Conservation (phyloP, 2,888 invertebrate species). For the Ptilodon capucinus region DNA sequence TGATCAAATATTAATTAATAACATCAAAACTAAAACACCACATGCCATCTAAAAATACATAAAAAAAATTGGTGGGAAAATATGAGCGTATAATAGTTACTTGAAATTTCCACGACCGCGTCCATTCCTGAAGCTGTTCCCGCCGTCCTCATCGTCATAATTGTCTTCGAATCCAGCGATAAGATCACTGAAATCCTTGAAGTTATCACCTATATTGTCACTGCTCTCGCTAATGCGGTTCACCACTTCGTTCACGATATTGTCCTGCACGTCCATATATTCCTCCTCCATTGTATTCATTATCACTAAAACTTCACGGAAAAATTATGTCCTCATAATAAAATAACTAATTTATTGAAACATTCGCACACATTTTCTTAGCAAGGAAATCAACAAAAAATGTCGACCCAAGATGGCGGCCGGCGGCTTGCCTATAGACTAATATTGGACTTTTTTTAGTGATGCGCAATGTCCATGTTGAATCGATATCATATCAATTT, state of each 20-base stretch:
- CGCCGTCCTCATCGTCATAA: conserved; percentile 68
- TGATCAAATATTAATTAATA: no score
- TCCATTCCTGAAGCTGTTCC: conserved; percentile 59
- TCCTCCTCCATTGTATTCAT: conserved; percentile 66
- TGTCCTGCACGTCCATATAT: conserved; percentile 68
- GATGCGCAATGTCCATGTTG: background rate
- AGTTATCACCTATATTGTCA: conserved; percentile 45
- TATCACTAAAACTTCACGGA: conserved; percentile 36
- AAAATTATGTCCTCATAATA: conserved; percentile 64
- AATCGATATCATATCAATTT: background rate
- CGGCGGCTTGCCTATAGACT: conserved; percentile 1
- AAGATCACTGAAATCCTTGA: conserved; percentile 70
- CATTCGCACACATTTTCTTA: conserved; percentile 27
- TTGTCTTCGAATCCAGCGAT: conserved; percentile 58
- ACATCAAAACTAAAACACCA: no score
- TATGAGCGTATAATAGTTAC: conserved; percentile 32
- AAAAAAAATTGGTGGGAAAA: conserved; percentile 1
- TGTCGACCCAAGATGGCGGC: conserved; percentile 59
- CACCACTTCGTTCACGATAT: conserved; percentile 47
- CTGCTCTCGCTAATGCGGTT: conserved; percentile 38
- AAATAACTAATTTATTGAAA: conserved; percentile 33
- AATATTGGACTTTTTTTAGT: no score
- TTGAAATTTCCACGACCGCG: conserved; percentile 73
- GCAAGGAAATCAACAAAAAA: conserved; percentile 52
- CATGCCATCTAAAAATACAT: background rate